Percentiles rank a stretch among this genome's conserved stretches.
Conservation (phyloP, 2,888 invertebrate genomes). For the Schizaphis graminum region DNA sequence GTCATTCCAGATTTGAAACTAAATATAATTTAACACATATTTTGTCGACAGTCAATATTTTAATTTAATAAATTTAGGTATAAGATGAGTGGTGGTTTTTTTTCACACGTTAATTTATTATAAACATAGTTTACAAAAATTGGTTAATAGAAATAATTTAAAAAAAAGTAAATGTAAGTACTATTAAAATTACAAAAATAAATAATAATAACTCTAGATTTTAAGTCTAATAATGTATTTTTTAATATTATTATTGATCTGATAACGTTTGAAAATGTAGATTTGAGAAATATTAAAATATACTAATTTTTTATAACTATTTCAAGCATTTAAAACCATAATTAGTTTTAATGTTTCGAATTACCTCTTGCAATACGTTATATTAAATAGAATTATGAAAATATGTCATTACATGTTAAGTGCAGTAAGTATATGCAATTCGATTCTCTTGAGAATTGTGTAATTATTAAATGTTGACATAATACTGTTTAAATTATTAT, state of each 20-base stretch:
- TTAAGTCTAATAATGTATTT: neutral
- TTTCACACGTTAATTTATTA: no score
- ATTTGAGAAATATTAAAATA: neutral
- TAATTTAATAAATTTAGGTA: neutral
- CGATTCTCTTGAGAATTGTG: neutral
- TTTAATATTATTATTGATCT: neutral
- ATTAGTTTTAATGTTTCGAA: neutral
- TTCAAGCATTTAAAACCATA: neutral
- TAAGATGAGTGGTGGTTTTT: neutral
- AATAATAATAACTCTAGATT: no score
- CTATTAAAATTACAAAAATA: no score
- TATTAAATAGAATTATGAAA: neutral
- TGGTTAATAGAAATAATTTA: neutral
- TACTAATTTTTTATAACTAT: neutral
- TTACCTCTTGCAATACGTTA: neutral
- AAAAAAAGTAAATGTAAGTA: no score
- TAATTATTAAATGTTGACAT: slow-evolving; percentile 15
- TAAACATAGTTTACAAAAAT: neutral
- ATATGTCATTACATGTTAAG: neutral
- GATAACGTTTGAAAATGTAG: neutral
- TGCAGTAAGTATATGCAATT: neutral
- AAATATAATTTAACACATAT: neutral
- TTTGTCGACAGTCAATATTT: neutral
- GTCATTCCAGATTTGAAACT: neutral
- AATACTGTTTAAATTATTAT: neutral